These are phyloP conservation scores for Carcharodon carcharias DNA, from an alignment of 2,797 vertebrate species.

Conservation along the genomic window DNA sequence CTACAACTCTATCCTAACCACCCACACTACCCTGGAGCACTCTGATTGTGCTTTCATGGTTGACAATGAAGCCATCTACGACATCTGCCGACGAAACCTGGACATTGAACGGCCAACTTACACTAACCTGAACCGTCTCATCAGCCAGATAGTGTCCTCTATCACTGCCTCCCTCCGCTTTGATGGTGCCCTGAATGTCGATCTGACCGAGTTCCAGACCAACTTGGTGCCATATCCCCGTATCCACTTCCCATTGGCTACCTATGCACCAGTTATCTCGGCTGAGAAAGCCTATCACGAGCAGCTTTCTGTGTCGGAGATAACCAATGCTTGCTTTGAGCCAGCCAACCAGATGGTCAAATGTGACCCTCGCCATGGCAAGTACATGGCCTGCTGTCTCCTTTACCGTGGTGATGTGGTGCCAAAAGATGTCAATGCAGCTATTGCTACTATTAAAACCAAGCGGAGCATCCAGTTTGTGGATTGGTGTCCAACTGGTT, in stretches of 20 bases:
- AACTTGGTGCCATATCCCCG: conserved; percentile 70
- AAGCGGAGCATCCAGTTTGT: conserved; percentile 78
- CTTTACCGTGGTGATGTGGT: conserved; percentile 58
- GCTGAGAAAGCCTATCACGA: conserved; percentile 64
- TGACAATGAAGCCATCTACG: conserved; percentile 70
- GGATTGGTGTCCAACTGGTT: conserved; percentile 76
- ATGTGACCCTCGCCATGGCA: conserved; percentile 58
- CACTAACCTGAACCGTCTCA: conserved; percentile 68
- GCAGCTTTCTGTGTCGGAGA: conserved; percentile 62
- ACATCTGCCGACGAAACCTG: conserved; percentile 68
- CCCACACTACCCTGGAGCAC: conserved; percentile 67
- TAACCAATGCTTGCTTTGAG: conserved; percentile 49
- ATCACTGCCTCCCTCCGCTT: conserved; percentile 67
- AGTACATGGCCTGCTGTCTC: conserved; percentile 56
- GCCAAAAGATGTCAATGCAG: conserved; percentile 73
- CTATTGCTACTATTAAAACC: conserved; percentile 72
- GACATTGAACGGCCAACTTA: conserved; percentile 68
- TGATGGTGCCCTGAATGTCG: conserved; percentile 71
- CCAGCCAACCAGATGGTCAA: conserved; percentile 53
- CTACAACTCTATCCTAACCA: conserved; percentile 69
- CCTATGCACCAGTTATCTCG: conserved; percentile 61
- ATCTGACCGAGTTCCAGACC: conserved; percentile 71
- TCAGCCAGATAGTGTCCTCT: conserved; percentile 66
- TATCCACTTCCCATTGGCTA: conserved; percentile 59
- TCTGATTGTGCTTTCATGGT: conserved; percentile 72